Percentiles rank a stretch among this genome's conserved stretches.
phyloP scores from a whole-genome alignment of 64 coral and sea anemone species.

The Dendrophyllia cribrosa region DNA sequence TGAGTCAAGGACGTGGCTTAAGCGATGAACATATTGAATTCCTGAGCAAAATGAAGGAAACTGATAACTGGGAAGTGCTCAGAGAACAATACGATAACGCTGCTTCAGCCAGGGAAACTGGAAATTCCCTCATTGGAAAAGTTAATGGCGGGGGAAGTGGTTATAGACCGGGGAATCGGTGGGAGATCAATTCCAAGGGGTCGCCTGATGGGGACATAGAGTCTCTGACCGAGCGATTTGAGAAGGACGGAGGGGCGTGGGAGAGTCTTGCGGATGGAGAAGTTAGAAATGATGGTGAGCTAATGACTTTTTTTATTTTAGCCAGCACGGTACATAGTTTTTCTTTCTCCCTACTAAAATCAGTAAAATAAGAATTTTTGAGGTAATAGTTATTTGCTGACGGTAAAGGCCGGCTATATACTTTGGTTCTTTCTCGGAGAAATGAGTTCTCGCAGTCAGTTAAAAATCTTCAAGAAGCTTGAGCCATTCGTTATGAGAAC shows the following conservation, averaged over 20 bases:
- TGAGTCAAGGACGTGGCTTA: constrained; percentile 92
- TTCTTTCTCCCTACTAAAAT: no score
- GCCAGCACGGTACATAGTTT: no score
- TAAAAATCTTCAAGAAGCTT: no score
- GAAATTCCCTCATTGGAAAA: constrained; percentile 63
- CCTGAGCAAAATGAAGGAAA: constrained; percentile 88
- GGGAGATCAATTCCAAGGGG: constrained; percentile 76
- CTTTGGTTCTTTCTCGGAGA: no score
- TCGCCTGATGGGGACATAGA: constrained; percentile 84
- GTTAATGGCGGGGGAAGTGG: constrained; percentile 44
- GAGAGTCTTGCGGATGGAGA: constrained; percentile 63
- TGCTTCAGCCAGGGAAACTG: constrained; percentile 67
- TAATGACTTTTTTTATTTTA: not conserved
- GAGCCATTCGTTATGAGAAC: no score
- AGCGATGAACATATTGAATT: constrained; percentile 92
- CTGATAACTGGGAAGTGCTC: constrained; percentile 90
- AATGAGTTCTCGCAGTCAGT: no score
- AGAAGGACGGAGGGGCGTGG: constrained; percentile 79
- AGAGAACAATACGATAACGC: constrained; percentile 83
- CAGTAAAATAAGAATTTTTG: no score
- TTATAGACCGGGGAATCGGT: constrained; percentile 60
- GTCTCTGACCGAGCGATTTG: constrained; percentile 86
- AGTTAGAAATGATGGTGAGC: constrained; percentile 63
- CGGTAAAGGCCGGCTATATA: no score
- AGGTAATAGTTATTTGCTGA: no score